Evolutionary conservation across 30 jellyfish, hydroid and myxozoan species (phyloP), one percentile per base, ranked within the genome.

Genomic region (Aurelia sp.): DNA sequence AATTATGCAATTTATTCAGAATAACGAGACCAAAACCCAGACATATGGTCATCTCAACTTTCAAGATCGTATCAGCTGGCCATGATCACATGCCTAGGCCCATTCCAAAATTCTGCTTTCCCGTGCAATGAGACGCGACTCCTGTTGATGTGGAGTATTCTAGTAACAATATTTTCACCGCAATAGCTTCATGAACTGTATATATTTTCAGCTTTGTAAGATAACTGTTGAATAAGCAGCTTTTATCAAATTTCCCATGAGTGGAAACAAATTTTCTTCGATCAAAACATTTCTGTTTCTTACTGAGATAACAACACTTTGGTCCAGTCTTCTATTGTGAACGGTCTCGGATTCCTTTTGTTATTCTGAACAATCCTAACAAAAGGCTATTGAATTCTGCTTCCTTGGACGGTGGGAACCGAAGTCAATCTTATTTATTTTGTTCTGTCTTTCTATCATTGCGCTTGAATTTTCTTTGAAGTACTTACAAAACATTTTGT

Each of bases 291-390:
- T 75, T 75, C 20, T 77, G 88, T 77, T 77, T 21, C 27, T 33
- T 35, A 13, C 83, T 12, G 61, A 7, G 78, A 60, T 22, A 77
- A 77, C 75, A 77, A 73, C 78, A 60, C 74, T 77, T 68, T 51
- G 88, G 58, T 77, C 88, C 88, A 77, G 88, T 24, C 88, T 62
- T 74, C 85, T 74, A 44, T 74, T 74, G 85, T 74, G 31, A 0
- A 55, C 85, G 60, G 63, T 63, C 16, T 74, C 75, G 74, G 7
- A 77, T 17, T 17, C 40, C 48, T 31, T 20, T 77, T 58, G 88
- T 77, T 16, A 59, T 59, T 59, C 69, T 59, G 69, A 59, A 59
- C 69, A 59, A 12, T 18, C 0, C 33, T 2, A 5, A 18, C 33
- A 59, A n/a, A 51, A 77, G 53, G 63, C 44, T 22, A 50, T 74